Evolutionary conservation across 2,888 invertebrate species (phyloP).

Genomic region (Epinotia brunnichana): DNA sequence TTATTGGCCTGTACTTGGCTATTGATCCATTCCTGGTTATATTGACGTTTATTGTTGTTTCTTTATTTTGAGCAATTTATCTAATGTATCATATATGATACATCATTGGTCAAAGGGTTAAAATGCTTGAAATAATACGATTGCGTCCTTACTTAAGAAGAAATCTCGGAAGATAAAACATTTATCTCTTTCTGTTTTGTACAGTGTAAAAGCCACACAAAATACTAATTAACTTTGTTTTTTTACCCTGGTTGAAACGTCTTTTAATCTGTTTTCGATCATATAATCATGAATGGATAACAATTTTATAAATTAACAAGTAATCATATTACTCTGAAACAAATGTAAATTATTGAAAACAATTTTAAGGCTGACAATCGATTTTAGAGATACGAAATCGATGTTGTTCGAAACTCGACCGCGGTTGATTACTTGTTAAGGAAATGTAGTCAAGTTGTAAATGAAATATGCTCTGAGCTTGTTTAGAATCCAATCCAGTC

Average conservation of each 20-base stretch:
- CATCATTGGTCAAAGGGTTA: neutral
- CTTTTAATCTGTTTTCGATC: neutral
- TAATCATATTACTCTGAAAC: conserved; percentile 36
- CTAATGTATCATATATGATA: conserved; percentile 7
- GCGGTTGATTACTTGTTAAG: conserved; percentile 47
- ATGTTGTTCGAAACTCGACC: conserved; percentile 18
- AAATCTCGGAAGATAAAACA: too few relatives aligned
- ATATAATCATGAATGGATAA: conserved; percentile 42
- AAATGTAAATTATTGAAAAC: conserved; percentile 36
- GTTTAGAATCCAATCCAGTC: conserved; percentile 44
- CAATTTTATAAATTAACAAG: conserved; percentile 44
- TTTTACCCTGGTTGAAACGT: neutral
- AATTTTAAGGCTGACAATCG: conserved; percentile 42
- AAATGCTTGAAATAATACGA: neutral
- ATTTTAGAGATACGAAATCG: conserved; percentile 42
- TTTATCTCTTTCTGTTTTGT: neutral
- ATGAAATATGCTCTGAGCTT: conserved; percentile 46
- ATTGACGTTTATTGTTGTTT: neutral
- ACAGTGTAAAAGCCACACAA: too few relatives aligned
- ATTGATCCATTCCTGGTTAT: conserved; percentile 53
- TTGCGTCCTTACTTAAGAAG: neutral
- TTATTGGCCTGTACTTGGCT: conserved; percentile 52
- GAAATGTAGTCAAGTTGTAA: conserved; percentile 42
- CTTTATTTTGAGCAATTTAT: neutral
- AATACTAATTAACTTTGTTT: too few relatives aligned